These are phyloP conservation scores for Dermatophagoides farinae DNA, from an alignment of 1,140 invertebrate species.

Conservation along the genomic window DNA sequence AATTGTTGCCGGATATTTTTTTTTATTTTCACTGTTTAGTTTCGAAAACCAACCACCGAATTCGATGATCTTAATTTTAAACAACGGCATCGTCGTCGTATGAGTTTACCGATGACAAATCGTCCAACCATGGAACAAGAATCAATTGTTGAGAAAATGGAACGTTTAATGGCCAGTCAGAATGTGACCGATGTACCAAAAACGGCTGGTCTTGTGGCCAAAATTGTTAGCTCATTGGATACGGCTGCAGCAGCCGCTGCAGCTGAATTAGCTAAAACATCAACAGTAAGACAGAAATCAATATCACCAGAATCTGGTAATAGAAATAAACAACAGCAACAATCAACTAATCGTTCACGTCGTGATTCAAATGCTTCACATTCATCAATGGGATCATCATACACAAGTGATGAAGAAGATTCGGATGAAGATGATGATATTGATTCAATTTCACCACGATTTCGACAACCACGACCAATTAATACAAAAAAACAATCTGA, in stretches of 20 bases:
- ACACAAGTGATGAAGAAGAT: conserved; percentile 47
- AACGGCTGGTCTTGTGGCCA: neutral
- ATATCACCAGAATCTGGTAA: neutral
- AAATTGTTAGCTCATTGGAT: neutral
- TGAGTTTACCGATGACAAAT: conserved; percentile 24
- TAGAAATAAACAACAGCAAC: neutral
- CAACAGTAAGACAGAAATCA: neutral
- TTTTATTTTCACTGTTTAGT: too few relatives aligned
- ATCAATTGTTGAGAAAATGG: conserved; percentile 20
- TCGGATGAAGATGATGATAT: conserved; percentile 54
- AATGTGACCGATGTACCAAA: conserved; percentile 20
- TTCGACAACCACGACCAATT: conserved; percentile 54
- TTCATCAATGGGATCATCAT: conserved; percentile 41
- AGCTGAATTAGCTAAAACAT: neutral
- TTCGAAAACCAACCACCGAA: conserved; percentile 16
- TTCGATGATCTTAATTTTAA: conserved; percentile 20
- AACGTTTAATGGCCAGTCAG: conserved; percentile 18
- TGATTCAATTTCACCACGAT: conserved; percentile 41
- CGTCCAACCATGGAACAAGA: conserved; percentile 17
- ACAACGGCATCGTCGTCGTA: conserved; percentile 26
- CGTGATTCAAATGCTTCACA: neutral
- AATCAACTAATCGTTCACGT: neutral
- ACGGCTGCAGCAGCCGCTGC: neutral
- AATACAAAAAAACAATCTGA: conserved; percentile 50
- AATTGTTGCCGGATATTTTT: too few relatives aligned